phyloP scores from a whole-genome alignment of 2,888 invertebrate genomes.

The Drosophila recens region DNA sequence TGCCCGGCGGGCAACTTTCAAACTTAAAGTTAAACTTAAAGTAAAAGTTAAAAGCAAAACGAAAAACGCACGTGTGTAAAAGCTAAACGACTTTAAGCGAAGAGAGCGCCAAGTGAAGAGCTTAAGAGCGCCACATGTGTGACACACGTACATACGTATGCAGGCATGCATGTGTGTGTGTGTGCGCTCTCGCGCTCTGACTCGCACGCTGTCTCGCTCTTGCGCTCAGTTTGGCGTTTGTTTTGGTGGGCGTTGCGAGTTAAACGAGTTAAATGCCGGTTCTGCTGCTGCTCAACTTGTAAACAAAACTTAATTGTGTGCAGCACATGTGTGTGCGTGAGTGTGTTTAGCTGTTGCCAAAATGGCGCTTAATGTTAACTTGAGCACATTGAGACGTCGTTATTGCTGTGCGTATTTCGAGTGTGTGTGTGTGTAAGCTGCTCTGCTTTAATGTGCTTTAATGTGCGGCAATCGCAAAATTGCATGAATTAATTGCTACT shows the following conservation, averaged over 20 bases:
- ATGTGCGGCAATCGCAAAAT: conserved; percentile 2
- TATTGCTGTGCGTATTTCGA: conserved; percentile 49
- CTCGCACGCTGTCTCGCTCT: conserved; percentile 15
- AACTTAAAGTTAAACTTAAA: conserved; percentile 15
- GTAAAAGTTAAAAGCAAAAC: conserved; percentile 3
- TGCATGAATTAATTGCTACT: conserved; percentile 1
- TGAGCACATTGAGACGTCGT: conserved; percentile 68
- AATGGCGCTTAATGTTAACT: conserved; percentile 64
- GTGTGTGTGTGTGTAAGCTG: conserved; percentile 7
- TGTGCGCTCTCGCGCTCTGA: conserved; percentile 12
- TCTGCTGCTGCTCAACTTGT: conserved; percentile 56
- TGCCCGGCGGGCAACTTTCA: conserved; percentile 33
- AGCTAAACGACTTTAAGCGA: conserved; percentile 11
- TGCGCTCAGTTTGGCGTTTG: conserved; percentile 45
- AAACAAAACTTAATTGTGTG: conserved; percentile 71
- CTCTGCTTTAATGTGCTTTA: conserved; percentile 34
- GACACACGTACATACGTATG: background rate
- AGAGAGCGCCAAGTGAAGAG: conserved; percentile 20
- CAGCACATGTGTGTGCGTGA: conserved; percentile 24
- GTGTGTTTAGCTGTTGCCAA: conserved; percentile 50
- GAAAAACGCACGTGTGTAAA: conserved; percentile 49
- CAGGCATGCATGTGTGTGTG: conserved; percentile 9
- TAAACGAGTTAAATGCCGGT: conserved; percentile 77
- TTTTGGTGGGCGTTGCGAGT: conserved; percentile 69
- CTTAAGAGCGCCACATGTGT: conserved; percentile 45